These are phyloP conservation scores for Morpho helenor DNA, from an alignment of 2,888 invertebrate species.

Conservation along the genomic window DNA sequence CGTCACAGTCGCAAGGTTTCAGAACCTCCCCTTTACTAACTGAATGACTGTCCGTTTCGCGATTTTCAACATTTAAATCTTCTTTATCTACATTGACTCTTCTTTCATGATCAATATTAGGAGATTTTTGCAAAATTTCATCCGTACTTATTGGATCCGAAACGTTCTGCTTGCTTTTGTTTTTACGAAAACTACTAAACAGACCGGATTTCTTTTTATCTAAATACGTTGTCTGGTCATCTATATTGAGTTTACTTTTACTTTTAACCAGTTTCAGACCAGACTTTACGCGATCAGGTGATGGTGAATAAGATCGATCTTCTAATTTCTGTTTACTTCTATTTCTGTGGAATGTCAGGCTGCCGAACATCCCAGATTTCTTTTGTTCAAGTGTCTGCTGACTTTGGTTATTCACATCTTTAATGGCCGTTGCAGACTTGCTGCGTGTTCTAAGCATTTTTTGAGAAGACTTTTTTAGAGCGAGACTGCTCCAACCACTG, in stretches of 20 bases:
- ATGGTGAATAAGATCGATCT: not conserved
- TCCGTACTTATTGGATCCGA: no score
- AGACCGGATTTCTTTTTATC: constrained; percentile 11
- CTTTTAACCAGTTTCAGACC: not conserved
- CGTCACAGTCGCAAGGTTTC: constrained; percentile 8
- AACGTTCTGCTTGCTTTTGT: constrained; percentile 12
- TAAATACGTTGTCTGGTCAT: not conserved
- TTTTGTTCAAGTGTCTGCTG: constrained; percentile 8
- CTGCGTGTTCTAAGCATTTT: constrained; percentile 25
- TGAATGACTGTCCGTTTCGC: not conserved
- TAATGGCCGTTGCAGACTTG: constrained; percentile 26
- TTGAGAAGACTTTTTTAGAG: constrained; percentile 20
- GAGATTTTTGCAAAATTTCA: no score
- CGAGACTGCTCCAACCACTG: constrained; percentile 17
- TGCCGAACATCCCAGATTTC: constrained; percentile 2
- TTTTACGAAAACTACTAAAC: constrained; percentile 1
- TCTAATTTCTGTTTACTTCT: not conserved
- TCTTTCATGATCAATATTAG: not conserved
- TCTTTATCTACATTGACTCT: constrained; percentile 17
- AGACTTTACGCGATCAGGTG: not conserved
- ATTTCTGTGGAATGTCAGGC: not conserved
- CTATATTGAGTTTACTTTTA: constrained; percentile 3
- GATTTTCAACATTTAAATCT: constrained; percentile 7
- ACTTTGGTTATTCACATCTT: constrained; percentile 8
- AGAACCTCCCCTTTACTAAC: not conserved